Conservation (phyloP, 2,113 vertebrate genomes). For the Mormoops blainvillei region DNA sequence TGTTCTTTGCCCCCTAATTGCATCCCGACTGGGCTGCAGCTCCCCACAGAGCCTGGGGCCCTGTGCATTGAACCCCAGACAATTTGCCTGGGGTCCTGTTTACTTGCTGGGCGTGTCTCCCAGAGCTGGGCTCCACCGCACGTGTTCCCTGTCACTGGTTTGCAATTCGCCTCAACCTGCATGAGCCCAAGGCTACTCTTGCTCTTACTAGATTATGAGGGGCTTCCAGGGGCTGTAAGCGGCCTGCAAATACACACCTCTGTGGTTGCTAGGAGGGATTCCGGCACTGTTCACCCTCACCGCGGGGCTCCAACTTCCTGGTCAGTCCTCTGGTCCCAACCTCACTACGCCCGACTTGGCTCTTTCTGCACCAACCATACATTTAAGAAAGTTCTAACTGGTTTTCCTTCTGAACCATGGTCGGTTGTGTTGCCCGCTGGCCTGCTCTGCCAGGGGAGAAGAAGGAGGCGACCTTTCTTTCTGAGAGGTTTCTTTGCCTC, state of each 20-base stretch:
- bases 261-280: neutral
- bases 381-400: neutral
- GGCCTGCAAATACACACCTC: neutral
- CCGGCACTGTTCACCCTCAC: neutral
- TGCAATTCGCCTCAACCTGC: neutral
- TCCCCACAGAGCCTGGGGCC: accelerated
- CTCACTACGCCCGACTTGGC: neutral
- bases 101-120: neutral
- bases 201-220: neutral
- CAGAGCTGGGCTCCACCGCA: neutral
- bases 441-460: neutral
- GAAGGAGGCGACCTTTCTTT: neutral
- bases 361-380: neutral
- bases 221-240: neutral
- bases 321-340: neutral
- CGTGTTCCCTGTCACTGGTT: too few relatives aligned
- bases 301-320: neutral
- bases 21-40: neutral
- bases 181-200: neutral
- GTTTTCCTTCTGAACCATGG: neutral
- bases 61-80: neutral
- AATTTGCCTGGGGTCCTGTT: neutral
- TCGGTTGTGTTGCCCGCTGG: neutral
- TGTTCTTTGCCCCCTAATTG: neutral
- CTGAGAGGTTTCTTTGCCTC: neutral